These are phyloP conservation scores for Ibycter americanus DNA, from an alignment of 2,797 vertebrate genomes.

Conservation along the genomic window DNA sequence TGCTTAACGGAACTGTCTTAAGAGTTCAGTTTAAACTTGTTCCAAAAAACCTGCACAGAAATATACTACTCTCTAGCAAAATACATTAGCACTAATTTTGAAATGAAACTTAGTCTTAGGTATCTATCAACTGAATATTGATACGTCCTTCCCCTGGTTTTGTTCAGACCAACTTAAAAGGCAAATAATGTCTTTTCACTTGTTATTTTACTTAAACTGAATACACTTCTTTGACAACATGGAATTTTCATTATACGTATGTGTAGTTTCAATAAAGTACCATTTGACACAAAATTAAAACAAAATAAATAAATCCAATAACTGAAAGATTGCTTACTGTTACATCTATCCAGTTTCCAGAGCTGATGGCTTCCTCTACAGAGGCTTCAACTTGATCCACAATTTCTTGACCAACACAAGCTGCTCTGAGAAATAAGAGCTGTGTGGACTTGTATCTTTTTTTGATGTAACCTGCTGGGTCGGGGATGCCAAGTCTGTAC, in stretches of 20 bases:
- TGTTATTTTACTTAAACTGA: background rate
- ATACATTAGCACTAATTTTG: background rate
- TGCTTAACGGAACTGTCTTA: fast-evolving
- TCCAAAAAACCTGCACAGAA: background rate
- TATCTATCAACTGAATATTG: background rate
- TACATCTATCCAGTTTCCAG: slow-evolving; percentile 89
- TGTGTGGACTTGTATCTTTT: slow-evolving; percentile 89
- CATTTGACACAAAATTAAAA: background rate
- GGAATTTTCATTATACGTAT: background rate
- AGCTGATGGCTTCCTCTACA: slow-evolving; percentile 92
- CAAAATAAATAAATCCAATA: background rate
- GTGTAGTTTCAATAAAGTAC: background rate
- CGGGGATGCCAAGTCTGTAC: slow-evolving; percentile 90
- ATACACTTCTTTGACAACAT: background rate
- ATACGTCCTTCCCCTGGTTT: background rate
- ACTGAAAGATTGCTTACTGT: slow-evolving; percentile 76
- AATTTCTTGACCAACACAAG: slow-evolving; percentile 87
- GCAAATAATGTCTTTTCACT: background rate
- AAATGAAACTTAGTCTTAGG: background rate
- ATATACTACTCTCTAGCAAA: background rate
- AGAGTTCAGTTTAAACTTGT: background rate
- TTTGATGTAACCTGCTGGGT: slow-evolving; percentile 88
- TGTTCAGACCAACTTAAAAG: background rate
- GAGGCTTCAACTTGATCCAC: slow-evolving; percentile 95
- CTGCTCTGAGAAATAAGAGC: slow-evolving; percentile 86